Evolutionary conservation across 2,888 invertebrate species (phyloP).

Genomic region (Sipunculus nudus): DNA sequence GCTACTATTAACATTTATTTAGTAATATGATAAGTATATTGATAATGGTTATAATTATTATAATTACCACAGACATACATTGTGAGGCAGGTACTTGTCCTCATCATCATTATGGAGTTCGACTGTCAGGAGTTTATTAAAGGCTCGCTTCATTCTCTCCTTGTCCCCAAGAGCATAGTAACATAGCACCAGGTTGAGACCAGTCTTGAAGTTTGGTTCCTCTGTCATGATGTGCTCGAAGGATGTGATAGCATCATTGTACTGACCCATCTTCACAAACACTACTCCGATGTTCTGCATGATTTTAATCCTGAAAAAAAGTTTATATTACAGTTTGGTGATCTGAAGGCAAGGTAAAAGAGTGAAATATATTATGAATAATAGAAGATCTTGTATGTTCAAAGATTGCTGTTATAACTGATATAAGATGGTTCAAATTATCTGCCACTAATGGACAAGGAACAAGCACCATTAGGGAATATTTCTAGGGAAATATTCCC

Average conservation of each 20-base stretch:
- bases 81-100: conserved; percentile 72
- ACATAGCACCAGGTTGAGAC: conserved; percentile 82
- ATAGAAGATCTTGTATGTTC: too few relatives aligned
- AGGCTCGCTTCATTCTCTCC: conserved; percentile 92
- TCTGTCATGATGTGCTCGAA: conserved; percentile 99
- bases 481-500: too few relatives aligned
- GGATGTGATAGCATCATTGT: conserved; percentile 93
- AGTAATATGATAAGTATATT: too few relatives aligned
- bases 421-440: too few relatives aligned
- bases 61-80: conserved; percentile 61
- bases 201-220: conserved; percentile 87
- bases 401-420: too few relatives aligned
- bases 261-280: conserved; percentile 94
- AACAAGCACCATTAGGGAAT: too few relatives aligned
- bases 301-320: conserved; percentile 81
- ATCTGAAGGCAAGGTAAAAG: neutral
- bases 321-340: neutral
- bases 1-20: too few relatives aligned
- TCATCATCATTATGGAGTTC: conserved; percentile 82
- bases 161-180: conserved; percentile 76
- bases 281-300: conserved; percentile 97
- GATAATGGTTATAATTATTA: too few relatives aligned
- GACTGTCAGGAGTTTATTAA: conserved; percentile 87
- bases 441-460: too few relatives aligned
- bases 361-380: too few relatives aligned